phyloP scores from a whole-genome alignment of 2,113 vertebrate genomes.

The Hippocampus zosterae region DNA sequence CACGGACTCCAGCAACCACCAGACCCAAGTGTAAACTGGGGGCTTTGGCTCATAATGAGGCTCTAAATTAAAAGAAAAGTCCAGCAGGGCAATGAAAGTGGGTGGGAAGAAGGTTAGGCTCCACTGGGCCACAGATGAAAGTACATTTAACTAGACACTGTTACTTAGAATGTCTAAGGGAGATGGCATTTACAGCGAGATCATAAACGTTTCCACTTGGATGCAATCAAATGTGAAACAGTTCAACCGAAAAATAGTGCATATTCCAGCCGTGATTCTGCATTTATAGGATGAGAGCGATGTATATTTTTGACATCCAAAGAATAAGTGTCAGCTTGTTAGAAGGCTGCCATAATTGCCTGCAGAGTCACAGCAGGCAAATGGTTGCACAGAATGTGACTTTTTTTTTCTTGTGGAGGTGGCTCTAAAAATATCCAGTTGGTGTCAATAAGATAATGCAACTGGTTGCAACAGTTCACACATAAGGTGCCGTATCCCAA shows the following conservation, averaged over 20 bases:
- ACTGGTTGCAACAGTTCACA: background rate
- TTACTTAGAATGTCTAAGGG: conserved; percentile 23
- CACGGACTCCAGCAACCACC: conserved; percentile 6
- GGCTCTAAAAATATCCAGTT: conserved; percentile 41
- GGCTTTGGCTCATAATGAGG: conserved; percentile 31
- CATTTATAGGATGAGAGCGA: background rate
- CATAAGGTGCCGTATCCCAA: no score
- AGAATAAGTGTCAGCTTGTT: background rate
- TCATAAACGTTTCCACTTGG: conserved; percentile 7
- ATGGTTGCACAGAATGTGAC: conserved; percentile 37
- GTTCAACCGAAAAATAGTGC: background rate
- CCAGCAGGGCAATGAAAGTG: conserved; percentile 22
- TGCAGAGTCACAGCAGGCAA: conserved; percentile 27
- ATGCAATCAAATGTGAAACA: background rate
- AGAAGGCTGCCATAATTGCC: conserved; percentile 33
- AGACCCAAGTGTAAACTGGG: conserved; percentile 11
- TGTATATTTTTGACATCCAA: background rate
- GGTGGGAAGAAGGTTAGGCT: conserved; percentile 7
- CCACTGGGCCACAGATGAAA: conserved; percentile 11
- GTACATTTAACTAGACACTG: conserved; percentile 14
- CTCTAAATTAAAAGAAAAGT: conserved; percentile 18
- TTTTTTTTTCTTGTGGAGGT: conserved; percentile 31
- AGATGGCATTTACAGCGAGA: background rate
- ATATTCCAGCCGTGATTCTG: background rate
- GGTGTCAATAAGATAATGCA: background rate